A percentile compares a stretch with the other conserved stretches of the same genome.
Conservation (phyloP, 2,888 invertebrate genomes). For the Luffia ferchaultella region DNA sequence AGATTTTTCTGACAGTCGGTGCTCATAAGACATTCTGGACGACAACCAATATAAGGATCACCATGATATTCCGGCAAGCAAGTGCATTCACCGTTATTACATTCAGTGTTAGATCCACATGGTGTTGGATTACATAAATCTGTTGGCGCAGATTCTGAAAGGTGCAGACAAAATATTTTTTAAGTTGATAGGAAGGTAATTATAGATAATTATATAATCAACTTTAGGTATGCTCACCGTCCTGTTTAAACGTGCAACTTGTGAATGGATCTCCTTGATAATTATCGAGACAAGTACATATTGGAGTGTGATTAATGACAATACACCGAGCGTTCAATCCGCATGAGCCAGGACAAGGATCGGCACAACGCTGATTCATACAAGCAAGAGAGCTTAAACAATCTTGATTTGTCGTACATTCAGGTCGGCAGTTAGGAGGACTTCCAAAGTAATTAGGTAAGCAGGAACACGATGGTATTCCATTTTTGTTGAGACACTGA, state of each 20-base stretch:
- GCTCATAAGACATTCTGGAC: conserved; percentile 83
- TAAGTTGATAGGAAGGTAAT: conserved; percentile 8
- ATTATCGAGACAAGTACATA: conserved; percentile 67
- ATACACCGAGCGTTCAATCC: conserved; percentile 64
- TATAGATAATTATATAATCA: not conserved
- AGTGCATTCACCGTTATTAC: conserved; percentile 72
- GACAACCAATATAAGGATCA: conserved; percentile 79
- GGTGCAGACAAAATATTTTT: conserved; percentile 11
- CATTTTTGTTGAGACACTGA: conserved; percentile 61
- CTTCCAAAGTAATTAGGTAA: conserved; percentile 67
- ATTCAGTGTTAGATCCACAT: conserved; percentile 78
- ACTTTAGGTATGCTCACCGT: conserved; percentile 28
- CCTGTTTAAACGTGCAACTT: conserved; percentile 37
- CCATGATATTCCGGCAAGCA: conserved; percentile 79
- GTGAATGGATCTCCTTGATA: conserved; percentile 71
- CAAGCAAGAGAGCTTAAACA: conserved; percentile 73
- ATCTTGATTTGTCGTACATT: conserved; percentile 72
- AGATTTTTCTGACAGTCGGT: conserved; percentile 74
- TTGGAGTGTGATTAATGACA: conserved; percentile 69
- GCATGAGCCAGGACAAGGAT: conserved; percentile 76
- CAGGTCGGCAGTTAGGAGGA: conserved; percentile 73
- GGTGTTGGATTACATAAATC: conserved; percentile 74
- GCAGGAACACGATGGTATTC: conserved; percentile 70
- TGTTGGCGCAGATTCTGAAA: conserved; percentile 29
- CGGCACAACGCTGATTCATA: conserved; percentile 69